Evolutionary conservation across 1,140 invertebrate genomes (phyloP), one percentile per base, ranked within the genome.

Genomic region (Drosophila athabasca): DNA sequence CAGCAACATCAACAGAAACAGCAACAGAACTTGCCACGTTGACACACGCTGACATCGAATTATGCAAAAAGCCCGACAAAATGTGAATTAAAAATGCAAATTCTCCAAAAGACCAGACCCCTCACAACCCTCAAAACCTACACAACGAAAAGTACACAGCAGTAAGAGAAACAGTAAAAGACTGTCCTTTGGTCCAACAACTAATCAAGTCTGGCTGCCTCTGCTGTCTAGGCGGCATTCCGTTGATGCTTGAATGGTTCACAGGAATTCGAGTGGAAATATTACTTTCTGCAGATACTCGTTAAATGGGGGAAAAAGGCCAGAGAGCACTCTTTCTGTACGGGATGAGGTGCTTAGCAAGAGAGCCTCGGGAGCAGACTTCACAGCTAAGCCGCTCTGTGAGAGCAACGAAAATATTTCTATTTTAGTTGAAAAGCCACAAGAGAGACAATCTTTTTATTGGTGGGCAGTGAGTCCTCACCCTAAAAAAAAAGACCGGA

Each of bases 41-140:
- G 82, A 87, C 82, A 88, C 82, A 88, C 82, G 82, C 83, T 78
- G 76, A 62, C 68, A 80, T 80, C 70, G 69, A 73, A 87, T 87
- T 87, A 87, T 87, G 82, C 82, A 87, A 87, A 87, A 82, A 76
- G 11, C 35, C 35, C 11, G 52, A 73, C 68, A 87, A 85, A 71
- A 85, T 70, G 69, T 74, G 75, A 85, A 85, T 88, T 88, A 88
- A 88, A 88, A 88, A 88, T 88, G 83, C 83, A 88, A 88, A 88
- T 88, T 69, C 68, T 48, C 58, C 49, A 46, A 55, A 58, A 55
- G 62, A 78, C 50, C 57, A 22, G 4, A 0, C 24, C 51, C 35
- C 49, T 17, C 35, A 35, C 22, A 35, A 11, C 35, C 43, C 57
- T 43, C 53, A 54, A n/a, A 13, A 29, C 17, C 17, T 1, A 19